Evolutionary conservation across 2,888 invertebrate genomes (phyloP).

Genomic region (Campaea margaritaria): DNA sequence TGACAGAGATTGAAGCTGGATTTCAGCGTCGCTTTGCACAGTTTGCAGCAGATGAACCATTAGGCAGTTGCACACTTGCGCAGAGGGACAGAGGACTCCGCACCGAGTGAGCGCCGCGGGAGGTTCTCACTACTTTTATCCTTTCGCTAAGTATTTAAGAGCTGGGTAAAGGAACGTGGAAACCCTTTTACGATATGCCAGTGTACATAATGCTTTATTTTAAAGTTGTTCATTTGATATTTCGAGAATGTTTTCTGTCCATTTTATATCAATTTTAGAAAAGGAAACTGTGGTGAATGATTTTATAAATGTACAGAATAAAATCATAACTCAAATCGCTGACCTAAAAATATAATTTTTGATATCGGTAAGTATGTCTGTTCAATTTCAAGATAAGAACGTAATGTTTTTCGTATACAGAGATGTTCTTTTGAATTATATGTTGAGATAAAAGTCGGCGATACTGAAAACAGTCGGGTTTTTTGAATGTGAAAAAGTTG

Average conservation of each 20-base stretch:
- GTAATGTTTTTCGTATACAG: too few relatives aligned
- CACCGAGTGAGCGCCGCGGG: constrained; percentile 4
- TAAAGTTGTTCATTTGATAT: too few relatives aligned
- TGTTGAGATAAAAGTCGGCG: too few relatives aligned
- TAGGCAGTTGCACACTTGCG: constrained; percentile 17
- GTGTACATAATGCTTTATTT: too few relatives aligned
- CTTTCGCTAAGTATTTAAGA: constrained; percentile 15
- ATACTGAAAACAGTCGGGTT: too few relatives aligned
- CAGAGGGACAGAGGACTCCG: not conserved
- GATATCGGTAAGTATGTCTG: not conserved
- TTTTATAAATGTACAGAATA: not conserved
- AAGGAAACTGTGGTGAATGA: too few relatives aligned
- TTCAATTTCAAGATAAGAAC: not conserved
- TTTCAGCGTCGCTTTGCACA: constrained; percentile 18
- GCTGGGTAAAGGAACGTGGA: constrained; percentile 4
- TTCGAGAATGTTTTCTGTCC: too few relatives aligned
- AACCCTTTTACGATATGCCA: constrained; percentile 10
- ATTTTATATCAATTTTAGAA: too few relatives aligned
- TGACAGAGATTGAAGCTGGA: constrained; percentile 11
- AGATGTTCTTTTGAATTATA: too few relatives aligned
- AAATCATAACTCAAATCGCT: not conserved
- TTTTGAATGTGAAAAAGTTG: too few relatives aligned
- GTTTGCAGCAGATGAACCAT: constrained; percentile 22
- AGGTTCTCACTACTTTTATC: constrained; percentile 17
- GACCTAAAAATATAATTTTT: not conserved